Percentiles rank a stretch among this genome's conserved stretches.
phyloP scores from a whole-genome alignment of 2,113 vertebrate genomes.

The Tamias sibiricus region DNA sequence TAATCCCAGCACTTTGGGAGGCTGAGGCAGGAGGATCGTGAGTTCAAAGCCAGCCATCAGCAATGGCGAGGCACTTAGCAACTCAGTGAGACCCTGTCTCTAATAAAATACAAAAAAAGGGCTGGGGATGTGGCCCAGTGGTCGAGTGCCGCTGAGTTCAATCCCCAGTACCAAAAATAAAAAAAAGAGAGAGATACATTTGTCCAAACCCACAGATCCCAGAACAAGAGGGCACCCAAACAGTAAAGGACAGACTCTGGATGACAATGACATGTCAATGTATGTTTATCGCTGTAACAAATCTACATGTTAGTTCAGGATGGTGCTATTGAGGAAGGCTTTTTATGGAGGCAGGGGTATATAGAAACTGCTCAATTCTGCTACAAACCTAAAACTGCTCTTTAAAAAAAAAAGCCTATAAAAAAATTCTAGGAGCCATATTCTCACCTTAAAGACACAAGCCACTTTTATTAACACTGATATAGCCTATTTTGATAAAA shows the following conservation, averaged over 20 bases:
- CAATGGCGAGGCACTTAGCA: no score
- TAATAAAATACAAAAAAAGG: no score
- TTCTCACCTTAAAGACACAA: constrained; percentile 36
- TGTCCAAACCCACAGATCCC: constrained; percentile 14
- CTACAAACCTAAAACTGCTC: constrained; percentile 49
- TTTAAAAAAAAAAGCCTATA: constrained; percentile 36
- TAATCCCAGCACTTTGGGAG: no score
- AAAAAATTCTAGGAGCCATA: neutral
- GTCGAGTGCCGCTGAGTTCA: no score
- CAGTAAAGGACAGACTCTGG: neutral
- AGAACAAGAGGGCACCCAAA: neutral
- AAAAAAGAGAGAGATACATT: constrained; percentile 22
- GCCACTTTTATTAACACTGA: constrained; percentile 57
- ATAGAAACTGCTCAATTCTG: constrained; percentile 21
- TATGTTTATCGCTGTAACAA: neutral
- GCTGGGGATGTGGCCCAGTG: no score
- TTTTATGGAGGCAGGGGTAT: neutral
- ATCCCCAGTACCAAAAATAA: no score
- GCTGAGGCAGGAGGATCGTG: no score
- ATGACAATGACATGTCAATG: neutral
- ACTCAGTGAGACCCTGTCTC: no score
- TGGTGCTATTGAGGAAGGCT: neutral
- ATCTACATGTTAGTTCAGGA: neutral
- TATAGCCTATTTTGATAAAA: constrained; percentile 52
- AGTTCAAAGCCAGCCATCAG: no score